phyloP scores from a whole-genome alignment of 2,113 vertebrate genomes.

The Cyanistes caeruleus region DNA sequence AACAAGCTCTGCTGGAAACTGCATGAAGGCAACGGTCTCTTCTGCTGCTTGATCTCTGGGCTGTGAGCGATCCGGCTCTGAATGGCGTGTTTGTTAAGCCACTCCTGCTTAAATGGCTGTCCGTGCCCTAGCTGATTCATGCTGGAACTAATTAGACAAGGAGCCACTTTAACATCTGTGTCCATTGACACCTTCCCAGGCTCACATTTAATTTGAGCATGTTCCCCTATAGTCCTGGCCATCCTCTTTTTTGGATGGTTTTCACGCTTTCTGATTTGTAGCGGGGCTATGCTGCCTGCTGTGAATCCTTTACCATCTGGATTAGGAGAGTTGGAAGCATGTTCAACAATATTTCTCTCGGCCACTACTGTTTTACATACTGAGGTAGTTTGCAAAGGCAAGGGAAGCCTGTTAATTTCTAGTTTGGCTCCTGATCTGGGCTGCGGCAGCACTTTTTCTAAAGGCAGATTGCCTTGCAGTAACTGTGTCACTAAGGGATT shows the following conservation, averaged over 20 bases:
- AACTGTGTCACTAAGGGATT: constrained; percentile 87
- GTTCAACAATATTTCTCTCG: constrained; percentile 73
- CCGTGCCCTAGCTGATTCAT: constrained; percentile 73
- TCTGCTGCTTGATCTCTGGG: constrained; percentile 82
- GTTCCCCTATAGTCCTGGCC: constrained; percentile 79
- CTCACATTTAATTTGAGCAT: constrained; percentile 80
- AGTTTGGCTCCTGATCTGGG: constrained; percentile 81
- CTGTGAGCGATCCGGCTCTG: constrained; percentile 73
- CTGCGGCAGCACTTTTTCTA: constrained; percentile 85
- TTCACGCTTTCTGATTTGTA: constrained; percentile 81
- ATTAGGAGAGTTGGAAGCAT: constrained; percentile 75
- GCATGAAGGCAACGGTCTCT: constrained; percentile 79
- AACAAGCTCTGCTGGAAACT: constrained; percentile 82
- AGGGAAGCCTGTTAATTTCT: constrained; percentile 83
- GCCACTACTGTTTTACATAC: constrained; percentile 74
- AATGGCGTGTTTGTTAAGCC: constrained; percentile 75
- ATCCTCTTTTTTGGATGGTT: constrained; percentile 83
- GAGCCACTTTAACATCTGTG: constrained; percentile 75
- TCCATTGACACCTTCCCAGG: constrained; percentile 76
- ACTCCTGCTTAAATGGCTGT: constrained; percentile 80
- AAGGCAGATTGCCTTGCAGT: constrained; percentile 84
- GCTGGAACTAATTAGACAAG: constrained; percentile 74
- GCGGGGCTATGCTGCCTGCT: constrained; percentile 61
- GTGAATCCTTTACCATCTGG: constrained; percentile 78
- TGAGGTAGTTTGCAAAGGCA: constrained; percentile 82